Percentiles rank a stretch among this genome's conserved stretches.
Conservation (phyloP, 1,140 invertebrate genomes). For the Microplitis mediator region DNA sequence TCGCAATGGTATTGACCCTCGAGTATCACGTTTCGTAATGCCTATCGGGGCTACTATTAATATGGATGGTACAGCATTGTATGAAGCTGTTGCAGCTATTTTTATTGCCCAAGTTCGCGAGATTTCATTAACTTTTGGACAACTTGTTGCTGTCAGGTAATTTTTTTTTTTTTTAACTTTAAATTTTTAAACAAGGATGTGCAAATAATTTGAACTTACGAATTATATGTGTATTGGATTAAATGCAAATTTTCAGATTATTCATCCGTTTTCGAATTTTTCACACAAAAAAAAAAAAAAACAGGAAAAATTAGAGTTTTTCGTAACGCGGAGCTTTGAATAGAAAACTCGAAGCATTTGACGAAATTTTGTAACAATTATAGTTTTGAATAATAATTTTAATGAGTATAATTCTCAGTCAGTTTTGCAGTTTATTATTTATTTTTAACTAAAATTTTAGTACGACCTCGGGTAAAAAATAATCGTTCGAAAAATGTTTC, state of each 20-base stretch:
- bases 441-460: too few relatives aligned
- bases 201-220: slow-evolving; percentile 21
- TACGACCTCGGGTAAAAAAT: too few relatives aligned
- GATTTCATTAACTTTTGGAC: slow-evolving; percentile 69
- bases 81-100: slow-evolving; percentile 84
- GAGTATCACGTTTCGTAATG: slow-evolving; percentile 82
- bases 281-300: neutral
- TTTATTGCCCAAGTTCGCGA: slow-evolving; percentile 82
- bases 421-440: too few relatives aligned
- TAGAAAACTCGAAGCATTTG: too few relatives aligned
- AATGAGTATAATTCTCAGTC: too few relatives aligned
- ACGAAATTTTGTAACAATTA: too few relatives aligned
- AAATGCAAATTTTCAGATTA: too few relatives aligned
- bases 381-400: too few relatives aligned
- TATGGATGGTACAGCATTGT: slow-evolving; percentile 86
- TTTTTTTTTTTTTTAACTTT: slow-evolving; percentile 42
- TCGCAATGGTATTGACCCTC: slow-evolving; percentile 74
- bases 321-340: neutral
- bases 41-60: slow-evolving; percentile 88
- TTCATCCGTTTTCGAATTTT: too few relatives aligned
- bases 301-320: neutral
- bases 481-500: too few relatives aligned
- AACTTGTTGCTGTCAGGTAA: slow-evolving; percentile 78
- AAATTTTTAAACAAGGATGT: slow-evolving; percentile 51
- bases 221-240: too few relatives aligned